Evolutionary conservation across 2,797 vertebrate species (phyloP), one percentile per base, ranked within the genome.

Genomic region (Cyprinodon diabolis): DNA sequence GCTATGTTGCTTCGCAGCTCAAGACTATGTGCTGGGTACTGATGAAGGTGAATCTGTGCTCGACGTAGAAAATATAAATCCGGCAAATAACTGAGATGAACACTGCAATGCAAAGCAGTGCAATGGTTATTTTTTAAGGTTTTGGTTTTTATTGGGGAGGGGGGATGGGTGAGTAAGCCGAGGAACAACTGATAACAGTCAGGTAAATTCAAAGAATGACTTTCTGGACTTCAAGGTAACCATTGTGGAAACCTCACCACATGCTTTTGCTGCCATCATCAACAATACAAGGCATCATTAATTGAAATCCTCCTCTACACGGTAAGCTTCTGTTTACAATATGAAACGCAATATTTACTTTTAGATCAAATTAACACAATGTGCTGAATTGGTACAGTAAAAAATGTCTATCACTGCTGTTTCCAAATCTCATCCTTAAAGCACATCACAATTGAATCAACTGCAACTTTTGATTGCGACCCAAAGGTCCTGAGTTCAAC

Each of bases 61-160:
- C 2, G 48, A 40, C 67, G 62, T 37, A n/a, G 68, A 72, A 25
- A 4, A 68, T 63, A 43, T 43, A 43, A 43, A 43, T 58, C 15
- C 45, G 47, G 71, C 35, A 69, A 30, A 45, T 82, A 77, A 79
- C 1, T 76, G 71, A 86, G 68, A 75, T 45, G 68, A 14, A 55
- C 54, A 30, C 73, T 71, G n/a, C 13, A 55, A 23, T 56, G 48
- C 1, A 47, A 48, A 71, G 15, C 54, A 54, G 56, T 4, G 1
- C 17, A 19, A 65, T 47, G 56, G 47, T 57, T 71, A 21, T 77
- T 84, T 30, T 30, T 30, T 2, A 30, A 30, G 25, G 25, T 30
- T 30, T 30, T 30, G 30, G 30, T 30, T 30, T 30, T 30, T 30
- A 25, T 30, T 43, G 40, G 66, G 40, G 72, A 40, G 21, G 63